phyloP scores from a whole-genome alignment of 1,140 invertebrate species.

The Pachyrhynchus sulphureomaculatus region DNA sequence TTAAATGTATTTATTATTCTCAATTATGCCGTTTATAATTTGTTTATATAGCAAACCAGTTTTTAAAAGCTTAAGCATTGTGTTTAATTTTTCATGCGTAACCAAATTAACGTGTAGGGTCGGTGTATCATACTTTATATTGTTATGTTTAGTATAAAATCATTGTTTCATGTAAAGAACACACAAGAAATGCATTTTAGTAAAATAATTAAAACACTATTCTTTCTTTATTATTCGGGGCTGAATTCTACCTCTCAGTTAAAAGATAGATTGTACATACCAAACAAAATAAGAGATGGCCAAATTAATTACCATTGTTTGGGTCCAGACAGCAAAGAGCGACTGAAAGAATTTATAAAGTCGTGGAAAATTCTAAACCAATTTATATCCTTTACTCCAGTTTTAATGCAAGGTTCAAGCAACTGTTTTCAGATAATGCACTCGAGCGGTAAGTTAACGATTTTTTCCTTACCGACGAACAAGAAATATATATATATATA shows the following conservation, averaged over 20 bases:
- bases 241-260: conserved; percentile 16
- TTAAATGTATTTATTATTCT: no score
- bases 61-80: no score
- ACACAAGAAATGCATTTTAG: no score
- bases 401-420: conserved; percentile 10
- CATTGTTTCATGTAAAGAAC: no score
- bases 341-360: conserved; percentile 6
- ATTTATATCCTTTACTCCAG: conserved; percentile 26
- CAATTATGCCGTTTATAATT: no score
- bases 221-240: background rate
- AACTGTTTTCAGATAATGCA: conserved; percentile 14
- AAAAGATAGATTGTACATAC: conserved; percentile 9
- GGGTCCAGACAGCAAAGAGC: no score
- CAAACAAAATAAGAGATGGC: conserved; percentile 11
- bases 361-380: conserved; percentile 19
- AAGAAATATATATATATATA: no score
- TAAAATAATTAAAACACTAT: background rate
- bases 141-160: no score
- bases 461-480: conserved; percentile 16
- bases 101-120: no score
- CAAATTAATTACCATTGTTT: conserved; percentile 12
- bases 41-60: no score
- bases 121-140: no score
- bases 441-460: conserved; percentile 24
- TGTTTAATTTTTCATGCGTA: no score